A percentile compares a stretch with the other conserved stretches of the same genome.
Conservation (phyloP, 2,888 invertebrate species). For the Amiota mariae region DNA sequence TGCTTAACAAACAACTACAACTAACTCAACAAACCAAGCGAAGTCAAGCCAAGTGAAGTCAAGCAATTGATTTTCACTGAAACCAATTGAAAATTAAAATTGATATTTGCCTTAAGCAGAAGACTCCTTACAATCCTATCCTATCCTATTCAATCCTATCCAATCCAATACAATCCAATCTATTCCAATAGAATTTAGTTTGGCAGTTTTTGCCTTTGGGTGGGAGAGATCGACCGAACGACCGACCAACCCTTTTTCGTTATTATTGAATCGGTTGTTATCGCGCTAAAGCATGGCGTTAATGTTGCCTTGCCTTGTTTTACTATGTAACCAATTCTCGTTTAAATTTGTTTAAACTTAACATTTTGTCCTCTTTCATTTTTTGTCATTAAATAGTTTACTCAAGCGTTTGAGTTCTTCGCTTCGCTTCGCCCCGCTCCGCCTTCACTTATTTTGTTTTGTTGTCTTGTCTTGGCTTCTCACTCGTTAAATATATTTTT, state of each 20-base stretch:
- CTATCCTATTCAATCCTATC: not conserved
- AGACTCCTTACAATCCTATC: not conserved
- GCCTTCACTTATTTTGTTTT: no score
- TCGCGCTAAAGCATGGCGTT: not conserved
- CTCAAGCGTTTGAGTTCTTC: not conserved
- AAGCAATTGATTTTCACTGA: slow-evolving; percentile 42
- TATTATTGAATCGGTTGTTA: not conserved
- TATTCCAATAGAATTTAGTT: not conserved
- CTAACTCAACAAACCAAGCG: slow-evolving; percentile 4
- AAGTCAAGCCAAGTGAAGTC: slow-evolving; percentile 2
- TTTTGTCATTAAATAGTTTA: slow-evolving; percentile 27
- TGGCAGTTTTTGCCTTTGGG: not conserved
- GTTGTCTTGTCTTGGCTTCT: not conserved
- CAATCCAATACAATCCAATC: no score
- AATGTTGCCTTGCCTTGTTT: not conserved
- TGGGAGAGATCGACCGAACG: no score
- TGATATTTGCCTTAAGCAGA: slow-evolving; percentile 51
- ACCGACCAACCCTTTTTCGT: not conserved
- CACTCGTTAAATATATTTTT: slow-evolving; percentile 61
- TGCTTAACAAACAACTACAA: slow-evolving; percentile 17
- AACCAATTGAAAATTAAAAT: slow-evolving; percentile 64
- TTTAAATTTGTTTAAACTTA: slow-evolving; percentile 55
- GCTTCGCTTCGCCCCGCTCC: not conserved
- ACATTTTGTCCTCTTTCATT: slow-evolving; percentile 54
- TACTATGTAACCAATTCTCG: slow-evolving; percentile 23